These are phyloP conservation scores for Leptobrachium leishanense DNA, from an alignment of 2,113 vertebrate genomes.

Conservation along the genomic window DNA sequence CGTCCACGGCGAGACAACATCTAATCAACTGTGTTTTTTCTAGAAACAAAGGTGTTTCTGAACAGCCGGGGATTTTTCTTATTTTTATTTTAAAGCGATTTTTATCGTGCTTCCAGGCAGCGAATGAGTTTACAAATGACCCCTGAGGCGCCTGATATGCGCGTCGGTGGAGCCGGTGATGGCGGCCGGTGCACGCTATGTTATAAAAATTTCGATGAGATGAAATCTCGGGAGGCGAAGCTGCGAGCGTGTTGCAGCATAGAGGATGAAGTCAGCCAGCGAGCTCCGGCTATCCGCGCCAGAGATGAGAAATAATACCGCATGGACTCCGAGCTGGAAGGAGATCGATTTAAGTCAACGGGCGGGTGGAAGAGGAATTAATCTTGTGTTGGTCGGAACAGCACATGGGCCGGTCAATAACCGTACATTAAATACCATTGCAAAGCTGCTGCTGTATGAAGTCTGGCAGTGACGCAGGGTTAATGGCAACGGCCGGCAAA, in stretches of 20 bases:
- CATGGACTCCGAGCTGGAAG: background rate
- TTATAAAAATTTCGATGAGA: background rate
- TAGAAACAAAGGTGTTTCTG: background rate
- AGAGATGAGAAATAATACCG: conserved; percentile 1
- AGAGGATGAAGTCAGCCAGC: background rate
- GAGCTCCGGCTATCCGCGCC: background rate
- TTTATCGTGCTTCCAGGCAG: background rate
- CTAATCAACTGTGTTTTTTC: background rate
- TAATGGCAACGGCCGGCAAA: background rate
- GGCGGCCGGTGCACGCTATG: background rate
- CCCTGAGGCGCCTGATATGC: background rate
- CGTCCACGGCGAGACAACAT: background rate
- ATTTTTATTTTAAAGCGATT: background rate
- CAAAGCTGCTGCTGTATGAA: background rate
- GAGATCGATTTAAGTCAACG: background rate
- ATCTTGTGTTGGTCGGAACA: conserved; percentile 2
- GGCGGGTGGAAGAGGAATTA: conserved; percentile 8
- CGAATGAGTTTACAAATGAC: conserved; percentile 7
- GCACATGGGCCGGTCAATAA: background rate
- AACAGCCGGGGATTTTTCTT: background rate
- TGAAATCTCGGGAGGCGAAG: background rate
- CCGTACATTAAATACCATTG: background rate
- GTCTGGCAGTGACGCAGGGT: background rate
- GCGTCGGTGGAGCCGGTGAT: background rate
- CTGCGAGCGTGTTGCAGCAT: background rate